Base-by-base conservation (phyloP, 2,797 vertebrate species). In the Vespertilio murinus region DNA sequence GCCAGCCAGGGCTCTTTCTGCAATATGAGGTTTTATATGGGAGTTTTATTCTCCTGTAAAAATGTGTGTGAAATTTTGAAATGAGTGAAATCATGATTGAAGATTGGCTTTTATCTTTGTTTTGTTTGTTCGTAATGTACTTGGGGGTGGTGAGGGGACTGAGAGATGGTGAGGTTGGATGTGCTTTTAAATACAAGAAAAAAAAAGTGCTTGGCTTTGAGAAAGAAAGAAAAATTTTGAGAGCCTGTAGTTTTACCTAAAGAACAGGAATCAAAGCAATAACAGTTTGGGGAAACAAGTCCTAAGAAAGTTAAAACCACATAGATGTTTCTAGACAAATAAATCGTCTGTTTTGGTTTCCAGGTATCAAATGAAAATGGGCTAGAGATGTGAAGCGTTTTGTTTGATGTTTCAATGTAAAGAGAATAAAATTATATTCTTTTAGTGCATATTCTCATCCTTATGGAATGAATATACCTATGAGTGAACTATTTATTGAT, bases 261-360 rank as follows among this genome's bases (percentile, higher is more conserved):
- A 91, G 78, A 90, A 54, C 7, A 94, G n/a, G 47, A 92, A 67
- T 71, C 61, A 90, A 90, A 97, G 64, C 22, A 88, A 42, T 93
- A 28, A 54, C 88, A 74, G 16, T 73, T 86, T 59, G 22, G n/a
- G n/a, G 69, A 71, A 85, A 81, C 56, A 28, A n/a, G 8, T 89
- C 69, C 47, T 84, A 35, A 59, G 38, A 65, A 89, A 67, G n/a
- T 86, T 73, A 75, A 93, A 88, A 56, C 38, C 59, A 81, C 67
- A 12, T 67, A 79, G 30, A 54, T 85, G 2, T 93, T 95, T 64
- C 70, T 14, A 89, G 38, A 75, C 14, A 64, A 89, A 86, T 47
- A 83, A 75, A 54, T 88, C 1, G 6, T 75, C 71, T 45, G 11
- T 92, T 88, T 95, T 40, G 59, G 38, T 42, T 22, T 75, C 45